Conservation (phyloP, 2,888 invertebrate genomes). For the Digitonthophagus gazella region DNA sequence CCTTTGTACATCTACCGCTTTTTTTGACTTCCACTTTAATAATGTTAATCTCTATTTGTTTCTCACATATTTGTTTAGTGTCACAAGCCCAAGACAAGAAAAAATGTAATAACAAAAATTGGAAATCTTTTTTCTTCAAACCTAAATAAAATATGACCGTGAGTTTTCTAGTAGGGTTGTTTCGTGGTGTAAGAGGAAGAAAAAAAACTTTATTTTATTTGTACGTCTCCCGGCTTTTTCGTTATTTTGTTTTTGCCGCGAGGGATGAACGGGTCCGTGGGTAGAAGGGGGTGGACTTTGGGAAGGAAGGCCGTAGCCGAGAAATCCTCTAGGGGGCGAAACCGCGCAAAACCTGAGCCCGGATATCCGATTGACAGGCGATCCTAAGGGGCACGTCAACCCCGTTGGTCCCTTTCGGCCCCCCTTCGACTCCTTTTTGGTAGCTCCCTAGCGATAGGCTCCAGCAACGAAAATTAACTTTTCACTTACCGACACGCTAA, state of each 20-base stretch:
- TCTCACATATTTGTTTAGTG: background rate
- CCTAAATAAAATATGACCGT: slow-evolving; percentile 29
- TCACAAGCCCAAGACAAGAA: background rate
- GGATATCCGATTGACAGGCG: slow-evolving; percentile 44
- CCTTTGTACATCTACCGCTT: background rate
- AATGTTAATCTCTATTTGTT: background rate
- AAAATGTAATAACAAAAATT: too few species aligned
- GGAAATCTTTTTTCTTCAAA: slow-evolving; percentile 9
- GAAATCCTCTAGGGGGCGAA: slow-evolving; percentile 37
- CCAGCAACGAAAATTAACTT: slow-evolving; percentile 29
- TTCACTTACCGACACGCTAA: slow-evolving; percentile 30
- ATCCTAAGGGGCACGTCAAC: slow-evolving; percentile 29
- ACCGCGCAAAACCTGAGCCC: slow-evolving; percentile 40
- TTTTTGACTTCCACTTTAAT: background rate
- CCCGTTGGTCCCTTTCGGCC: slow-evolving; percentile 12
- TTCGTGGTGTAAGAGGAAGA: background rate
- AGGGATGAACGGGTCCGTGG: slow-evolving; percentile 6
- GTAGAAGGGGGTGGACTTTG: slow-evolving; percentile 24
- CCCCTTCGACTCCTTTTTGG: slow-evolving; percentile 19
- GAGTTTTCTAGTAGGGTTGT: slow-evolving; percentile 6
- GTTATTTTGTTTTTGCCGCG: slow-evolving; percentile 16
- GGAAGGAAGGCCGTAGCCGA: slow-evolving; percentile 34
- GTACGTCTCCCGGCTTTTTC: slow-evolving; percentile 18
- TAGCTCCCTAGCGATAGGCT: slow-evolving; percentile 23
- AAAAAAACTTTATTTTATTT: slow-evolving; percentile 28